A percentile compares a stretch with the other conserved stretches of the same genome.
These are phyloP conservation scores for Alectura lathami DNA, from an alignment of 2,113 vertebrate species.

Conservation along the genomic window DNA sequence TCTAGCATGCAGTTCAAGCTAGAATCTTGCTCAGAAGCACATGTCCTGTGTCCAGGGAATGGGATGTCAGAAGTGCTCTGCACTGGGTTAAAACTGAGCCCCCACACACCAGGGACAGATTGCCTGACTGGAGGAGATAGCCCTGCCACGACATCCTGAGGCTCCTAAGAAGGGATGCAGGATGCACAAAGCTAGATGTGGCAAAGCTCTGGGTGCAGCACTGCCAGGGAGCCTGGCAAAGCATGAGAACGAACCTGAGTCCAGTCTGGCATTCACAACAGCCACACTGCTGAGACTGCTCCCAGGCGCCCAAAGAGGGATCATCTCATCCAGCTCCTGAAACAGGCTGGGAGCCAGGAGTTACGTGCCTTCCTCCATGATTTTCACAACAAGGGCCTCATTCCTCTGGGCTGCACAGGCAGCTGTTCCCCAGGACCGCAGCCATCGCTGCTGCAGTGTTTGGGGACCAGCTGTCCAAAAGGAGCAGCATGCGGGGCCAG, in stretches of 20 bases:
- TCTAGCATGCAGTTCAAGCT: background rate
- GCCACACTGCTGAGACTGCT: background rate
- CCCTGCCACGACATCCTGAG: background rate
- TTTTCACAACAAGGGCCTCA: background rate
- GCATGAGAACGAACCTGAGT: background rate
- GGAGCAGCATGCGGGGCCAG: accelerated
- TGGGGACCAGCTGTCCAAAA: accelerated
- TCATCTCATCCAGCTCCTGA: background rate
- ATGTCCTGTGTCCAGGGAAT: background rate
- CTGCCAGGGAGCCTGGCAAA: background rate
- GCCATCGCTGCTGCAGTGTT: background rate
- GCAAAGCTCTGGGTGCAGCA: background rate
- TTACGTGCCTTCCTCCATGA: background rate
- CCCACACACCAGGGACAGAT: too few species aligned
- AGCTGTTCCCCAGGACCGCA: background rate
- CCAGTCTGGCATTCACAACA: accelerated
- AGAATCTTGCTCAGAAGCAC: background rate
- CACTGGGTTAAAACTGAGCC: background rate
- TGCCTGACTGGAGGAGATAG: background rate
- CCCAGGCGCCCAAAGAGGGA: background rate
- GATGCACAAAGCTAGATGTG: background rate
- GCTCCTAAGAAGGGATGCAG: background rate
- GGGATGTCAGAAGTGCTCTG: background rate
- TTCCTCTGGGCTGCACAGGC: background rate
- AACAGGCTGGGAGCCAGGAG: background rate